Conservation (phyloP, 2,113 vertebrate genomes). For the Carlito syrichta region DNA sequence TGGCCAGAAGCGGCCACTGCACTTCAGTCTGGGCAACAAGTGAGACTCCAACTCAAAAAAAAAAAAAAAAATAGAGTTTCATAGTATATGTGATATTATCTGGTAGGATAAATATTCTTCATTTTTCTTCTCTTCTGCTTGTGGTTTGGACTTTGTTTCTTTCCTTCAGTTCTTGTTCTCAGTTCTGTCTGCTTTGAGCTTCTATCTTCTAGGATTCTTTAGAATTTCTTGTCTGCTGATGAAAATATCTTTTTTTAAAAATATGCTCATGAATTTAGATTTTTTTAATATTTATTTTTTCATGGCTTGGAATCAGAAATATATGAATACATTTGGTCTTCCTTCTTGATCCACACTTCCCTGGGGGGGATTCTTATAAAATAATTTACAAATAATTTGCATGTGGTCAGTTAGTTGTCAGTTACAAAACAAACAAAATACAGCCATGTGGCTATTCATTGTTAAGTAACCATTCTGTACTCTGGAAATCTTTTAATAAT, state of each 20-base stretch:
- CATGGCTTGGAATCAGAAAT: background rate
- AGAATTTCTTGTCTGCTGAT: background rate
- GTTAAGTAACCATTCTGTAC: background rate
- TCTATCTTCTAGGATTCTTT: background rate
- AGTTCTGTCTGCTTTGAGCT: background rate
- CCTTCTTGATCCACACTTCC: background rate
- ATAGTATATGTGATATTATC: background rate
- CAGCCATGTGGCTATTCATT: background rate
- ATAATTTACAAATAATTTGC: constrained; percentile 28
- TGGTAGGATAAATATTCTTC: background rate
- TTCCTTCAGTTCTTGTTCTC: background rate
- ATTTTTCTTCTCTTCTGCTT: background rate
- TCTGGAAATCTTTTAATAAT: constrained; percentile 15
- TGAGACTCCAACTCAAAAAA: too few relatives aligned
- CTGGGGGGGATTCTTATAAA: background rate
- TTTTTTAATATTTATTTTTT: constrained; percentile 12
- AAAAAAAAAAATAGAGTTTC: background rate
- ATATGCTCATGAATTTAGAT: background rate
- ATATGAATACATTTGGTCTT: background rate
- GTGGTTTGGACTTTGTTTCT: background rate
- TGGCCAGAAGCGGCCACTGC: too few relatives aligned
- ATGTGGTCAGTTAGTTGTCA: background rate
- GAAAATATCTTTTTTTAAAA: background rate
- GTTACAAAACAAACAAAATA: constrained; percentile 27
- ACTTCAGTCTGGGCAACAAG: too few relatives aligned